A percentile compares a stretch with the other conserved stretches of the same genome.
phyloP scores from a whole-genome alignment of 2,888 invertebrate genomes.

The Tuberolachnus salignus region DNA sequence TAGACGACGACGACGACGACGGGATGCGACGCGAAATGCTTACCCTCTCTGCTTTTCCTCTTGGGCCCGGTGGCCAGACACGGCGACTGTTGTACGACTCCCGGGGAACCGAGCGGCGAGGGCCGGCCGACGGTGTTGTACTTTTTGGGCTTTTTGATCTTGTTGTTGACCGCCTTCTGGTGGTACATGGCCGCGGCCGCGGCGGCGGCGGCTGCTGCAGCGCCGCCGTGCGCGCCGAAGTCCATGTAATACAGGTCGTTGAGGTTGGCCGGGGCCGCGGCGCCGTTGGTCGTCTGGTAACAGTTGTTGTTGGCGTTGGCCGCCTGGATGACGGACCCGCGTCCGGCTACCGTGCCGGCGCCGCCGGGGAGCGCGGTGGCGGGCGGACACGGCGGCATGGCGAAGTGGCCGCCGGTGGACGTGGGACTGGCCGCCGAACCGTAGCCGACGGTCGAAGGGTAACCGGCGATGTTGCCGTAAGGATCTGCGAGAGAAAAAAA shows the following conservation, averaged over 20 bases:
- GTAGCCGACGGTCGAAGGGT: conserved; percentile 37
- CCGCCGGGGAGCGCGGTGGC: conserved; percentile 18
- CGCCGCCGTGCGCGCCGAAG: conserved; percentile 13
- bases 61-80: conserved; percentile 73
- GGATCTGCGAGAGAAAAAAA: conserved; percentile 20
- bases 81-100: conserved; percentile 61
- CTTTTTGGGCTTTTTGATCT: conserved; percentile 45
- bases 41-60: conserved; percentile 87
- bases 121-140: conserved; percentile 54
- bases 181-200: conserved; percentile 46
- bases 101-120: conserved; percentile 63
- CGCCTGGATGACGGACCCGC: conserved; percentile 50
- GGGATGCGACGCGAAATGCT: no score
- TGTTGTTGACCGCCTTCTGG: conserved; percentile 14
- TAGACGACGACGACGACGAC: background rate
- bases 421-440: conserved; percentile 43
- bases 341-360: conserved; percentile 25
- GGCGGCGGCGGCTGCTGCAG: conserved; percentile 11
- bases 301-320: conserved; percentile 16
- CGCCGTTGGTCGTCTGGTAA: conserved; percentile 51
- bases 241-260: conserved; percentile 49
- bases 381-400: conserved; percentile 52
- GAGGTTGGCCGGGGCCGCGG: conserved; percentile 28
- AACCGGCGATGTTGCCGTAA: conserved; percentile 40
- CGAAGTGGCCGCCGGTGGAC: conserved; percentile 44